Evolutionary conservation across 2,113 vertebrate species (phyloP).

Genomic region (Scolopax mira): DNA sequence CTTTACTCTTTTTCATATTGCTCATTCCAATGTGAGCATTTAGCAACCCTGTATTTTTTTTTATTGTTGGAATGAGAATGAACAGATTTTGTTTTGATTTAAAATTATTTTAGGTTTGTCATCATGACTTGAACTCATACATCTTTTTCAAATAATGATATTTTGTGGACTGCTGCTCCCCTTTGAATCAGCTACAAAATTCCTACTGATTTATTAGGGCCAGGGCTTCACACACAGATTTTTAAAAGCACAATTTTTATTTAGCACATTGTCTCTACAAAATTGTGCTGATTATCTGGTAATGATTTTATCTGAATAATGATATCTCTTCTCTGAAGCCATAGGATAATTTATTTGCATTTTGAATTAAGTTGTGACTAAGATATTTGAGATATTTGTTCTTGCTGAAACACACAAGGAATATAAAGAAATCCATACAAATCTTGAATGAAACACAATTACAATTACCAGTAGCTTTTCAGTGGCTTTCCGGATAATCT

Average conservation of each 20-base stretch:
- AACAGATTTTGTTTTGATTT: not conserved
- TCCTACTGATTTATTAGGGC: not conserved
- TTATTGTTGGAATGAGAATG: not conserved
- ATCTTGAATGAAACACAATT: not conserved
- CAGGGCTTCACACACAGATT: not conserved
- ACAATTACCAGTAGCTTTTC: not conserved
- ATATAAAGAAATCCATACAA: not conserved
- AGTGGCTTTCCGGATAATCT: not conserved
- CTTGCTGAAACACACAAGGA: not conserved
- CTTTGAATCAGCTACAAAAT: not conserved
- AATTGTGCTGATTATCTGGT: not conserved
- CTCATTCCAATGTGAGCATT: not conserved
- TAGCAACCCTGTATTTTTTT: not conserved
- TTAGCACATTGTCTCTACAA: not conserved
- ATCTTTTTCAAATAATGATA: not conserved
- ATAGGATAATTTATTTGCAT: slow-evolving; percentile 30
- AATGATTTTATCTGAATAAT: slow-evolving; percentile 41
- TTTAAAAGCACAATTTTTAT: slow-evolving; percentile 9
- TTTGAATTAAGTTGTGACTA: slow-evolving; percentile 20
- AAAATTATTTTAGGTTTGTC: not conserved
- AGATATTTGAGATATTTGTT: slow-evolving; percentile 19
- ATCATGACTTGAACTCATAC: not conserved
- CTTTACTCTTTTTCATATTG: not conserved
- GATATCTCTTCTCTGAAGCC: not conserved
- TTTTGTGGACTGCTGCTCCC: not conserved